A percentile compares a stretch with the other conserved stretches of the same genome.
phyloP scores from a whole-genome alignment of 2,888 invertebrate genomes.

The Glomeris marginata region DNA sequence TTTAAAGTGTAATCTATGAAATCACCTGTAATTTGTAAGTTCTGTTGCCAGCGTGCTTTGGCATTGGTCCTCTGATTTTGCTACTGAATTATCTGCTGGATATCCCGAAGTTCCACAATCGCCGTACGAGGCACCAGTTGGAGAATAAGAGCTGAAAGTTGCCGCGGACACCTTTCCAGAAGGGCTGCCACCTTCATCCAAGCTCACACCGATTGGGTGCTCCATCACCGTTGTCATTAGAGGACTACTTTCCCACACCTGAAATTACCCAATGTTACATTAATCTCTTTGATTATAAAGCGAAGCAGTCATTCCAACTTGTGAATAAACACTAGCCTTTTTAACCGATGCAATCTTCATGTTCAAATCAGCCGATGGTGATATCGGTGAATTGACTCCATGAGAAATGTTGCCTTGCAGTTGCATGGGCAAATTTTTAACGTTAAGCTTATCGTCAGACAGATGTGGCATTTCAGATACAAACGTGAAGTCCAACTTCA shows the following conservation, averaged over 20 bases:
- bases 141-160: conserved; percentile 6
- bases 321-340: conserved; percentile 33
- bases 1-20: too few relatives aligned
- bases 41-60: too few relatives aligned
- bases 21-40: too few relatives aligned
- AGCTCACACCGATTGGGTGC: conserved; percentile 20
- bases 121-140: conserved; percentile 3
- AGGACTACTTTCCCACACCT: conserved; percentile 53
- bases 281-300: conserved; percentile 11
- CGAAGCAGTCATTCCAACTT: conserved; percentile 16
- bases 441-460: conserved; percentile 24
- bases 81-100: too few relatives aligned
- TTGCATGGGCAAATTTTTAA: neutral
- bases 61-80: too few relatives aligned
- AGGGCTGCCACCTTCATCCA: conserved; percentile 16
- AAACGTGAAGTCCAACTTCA: conserved; percentile 75
- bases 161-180: neutral
- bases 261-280: conserved; percentile 14
- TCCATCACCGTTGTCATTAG: conserved; percentile 28
- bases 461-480: conserved; percentile 51
- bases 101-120: too few relatives aligned
- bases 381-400: conserved; percentile 54
- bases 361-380: conserved; percentile 72
- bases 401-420: conserved; percentile 33
- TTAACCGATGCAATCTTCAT: conserved; percentile 89